Evolutionary conservation across 2,113 vertebrate species (phyloP), one percentile per base, ranked within the genome.

Genomic region (Todiramphus chloris): DNA sequence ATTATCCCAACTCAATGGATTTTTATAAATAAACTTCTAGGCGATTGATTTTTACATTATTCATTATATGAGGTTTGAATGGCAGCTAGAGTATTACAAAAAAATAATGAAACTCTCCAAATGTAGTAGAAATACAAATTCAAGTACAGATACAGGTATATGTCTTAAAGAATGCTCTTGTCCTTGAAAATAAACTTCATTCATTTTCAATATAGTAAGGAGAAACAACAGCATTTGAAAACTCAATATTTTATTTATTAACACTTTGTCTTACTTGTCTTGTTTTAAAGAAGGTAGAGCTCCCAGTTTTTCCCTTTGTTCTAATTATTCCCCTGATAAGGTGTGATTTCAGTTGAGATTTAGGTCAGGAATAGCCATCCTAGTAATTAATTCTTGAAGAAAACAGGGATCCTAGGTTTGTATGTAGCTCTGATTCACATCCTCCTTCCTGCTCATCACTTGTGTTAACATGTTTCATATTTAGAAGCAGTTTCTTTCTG

Each of bases 31-130:
- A 94, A 95, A 70, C 19, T 19, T 83, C 72, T 43, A 83, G 33
- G 33, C 33, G 83, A 90, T 83, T 76, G 76, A 96, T 92, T 90
- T 59, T 96, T 90, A 83, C 55, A 84, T 94, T 93, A 83, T 96
- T 92, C 55, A 63, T 94, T 93, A 78, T 91, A 91, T 78, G 74
- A 95, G 69, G 77, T 84, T 93, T 96, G 92, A 95, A 84, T 89
- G 87, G n/a, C 77, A 97, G 51, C 60, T 81, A 59, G 64, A 89
- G 70, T 81, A 87, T 81, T 91, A 74, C 72, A 44, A 96, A 96
- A 87, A 88, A 89, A 58, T 69, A 89, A 96, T 62, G 35, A 77
- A 95, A 63, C 21, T 89, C 87, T 87, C 59, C 12, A 84, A 84
- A 89, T 46, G 41, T 63, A 77, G 55, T 62, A 10, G 37, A 77